Conservation (phyloP, 2,113 vertebrate genomes). For the Dipodomys ordii region DNA sequence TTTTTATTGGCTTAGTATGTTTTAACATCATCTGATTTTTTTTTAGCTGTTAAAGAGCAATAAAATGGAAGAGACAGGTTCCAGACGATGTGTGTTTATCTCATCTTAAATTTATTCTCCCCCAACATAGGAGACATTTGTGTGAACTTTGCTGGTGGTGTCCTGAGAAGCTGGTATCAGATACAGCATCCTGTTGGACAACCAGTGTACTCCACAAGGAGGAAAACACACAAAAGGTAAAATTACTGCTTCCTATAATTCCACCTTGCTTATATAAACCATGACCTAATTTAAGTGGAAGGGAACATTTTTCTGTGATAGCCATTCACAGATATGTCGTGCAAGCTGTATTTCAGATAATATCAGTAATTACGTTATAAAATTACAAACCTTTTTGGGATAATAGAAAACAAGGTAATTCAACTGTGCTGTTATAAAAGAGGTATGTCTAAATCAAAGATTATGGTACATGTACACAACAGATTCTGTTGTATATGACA, state of each 20-base stretch:
- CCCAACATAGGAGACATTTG: neutral
- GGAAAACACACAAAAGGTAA: neutral
- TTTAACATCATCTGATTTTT: neutral
- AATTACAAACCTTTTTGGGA: slow-evolving; percentile 5
- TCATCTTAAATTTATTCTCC: slow-evolving; percentile 30
- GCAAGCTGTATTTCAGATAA: neutral
- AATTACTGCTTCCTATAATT: neutral
- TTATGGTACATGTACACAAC: neutral
- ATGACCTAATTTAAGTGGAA: slow-evolving; percentile 20
- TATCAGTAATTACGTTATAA: neutral
- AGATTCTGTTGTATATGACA: neutral
- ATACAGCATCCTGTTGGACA: neutral
- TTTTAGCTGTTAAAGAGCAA: slow-evolving; percentile 17
- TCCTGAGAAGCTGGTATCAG: neutral
- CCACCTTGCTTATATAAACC: neutral
- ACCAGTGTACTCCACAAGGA: neutral
- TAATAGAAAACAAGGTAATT: slow-evolving; percentile 20
- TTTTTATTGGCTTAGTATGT: neutral
- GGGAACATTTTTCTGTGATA: slow-evolving; percentile 13
- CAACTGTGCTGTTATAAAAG: neutral
- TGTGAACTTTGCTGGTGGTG: neutral
- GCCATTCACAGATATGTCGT: neutral
- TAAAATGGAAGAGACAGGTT: slow-evolving; percentile 24
- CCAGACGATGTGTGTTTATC: neutral
- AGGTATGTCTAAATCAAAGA: neutral